A percentile compares a stretch with the other conserved stretches of the same genome.
These are phyloP conservation scores for Caenorhabditis becei DNA, from an alignment of 2,888 invertebrate genomes.

Conservation along the genomic window DNA sequence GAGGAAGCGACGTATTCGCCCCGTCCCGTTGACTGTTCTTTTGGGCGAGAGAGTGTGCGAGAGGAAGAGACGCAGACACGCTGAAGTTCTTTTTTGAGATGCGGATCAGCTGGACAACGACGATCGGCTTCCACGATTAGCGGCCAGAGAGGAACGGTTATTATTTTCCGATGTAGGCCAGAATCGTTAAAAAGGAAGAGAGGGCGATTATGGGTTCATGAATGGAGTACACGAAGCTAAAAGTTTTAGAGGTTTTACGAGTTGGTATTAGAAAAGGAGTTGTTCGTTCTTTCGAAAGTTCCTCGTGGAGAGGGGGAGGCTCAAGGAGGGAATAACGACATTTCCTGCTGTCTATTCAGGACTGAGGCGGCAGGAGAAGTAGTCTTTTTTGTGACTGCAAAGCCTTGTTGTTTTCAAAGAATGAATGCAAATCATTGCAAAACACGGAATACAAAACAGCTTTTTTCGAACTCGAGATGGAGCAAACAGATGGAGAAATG, in stretches of 20 bases:
- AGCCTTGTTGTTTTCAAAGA: conserved; percentile 55
- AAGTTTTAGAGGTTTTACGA: conserved; percentile 7
- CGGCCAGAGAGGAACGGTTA: conserved; percentile 50
- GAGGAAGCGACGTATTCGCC: conserved; percentile 32
- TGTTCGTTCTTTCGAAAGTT: conserved; percentile 13
- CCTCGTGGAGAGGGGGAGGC: neutral
- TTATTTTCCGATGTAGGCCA: conserved; percentile 59
- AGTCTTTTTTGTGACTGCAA: conserved; percentile 41
- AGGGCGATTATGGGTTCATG: conserved; percentile 20
- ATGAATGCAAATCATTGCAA: conserved; percentile 55
- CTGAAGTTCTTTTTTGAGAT: conserved; percentile 56
- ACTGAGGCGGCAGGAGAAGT: conserved; percentile 17
- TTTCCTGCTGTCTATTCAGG: conserved; percentile 59
- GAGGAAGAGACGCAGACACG: conserved; percentile 16
- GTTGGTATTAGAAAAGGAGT: conserved; percentile 3
- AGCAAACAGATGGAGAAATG: neutral
- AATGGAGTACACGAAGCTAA: neutral
- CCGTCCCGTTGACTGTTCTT: conserved; percentile 55
- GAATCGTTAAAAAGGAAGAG: conserved; percentile 41
- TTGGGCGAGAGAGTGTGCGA: conserved; percentile 23
- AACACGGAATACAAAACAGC: conserved; percentile 37
- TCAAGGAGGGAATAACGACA: conserved; percentile 44
- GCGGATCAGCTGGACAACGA: conserved; percentile 52
- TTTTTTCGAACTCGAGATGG: conserved; percentile 16
- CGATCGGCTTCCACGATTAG: conserved; percentile 61